phyloP scores from a whole-genome alignment of 2,797 vertebrate genomes.

The Pteronotus mesoamericanus region DNA sequence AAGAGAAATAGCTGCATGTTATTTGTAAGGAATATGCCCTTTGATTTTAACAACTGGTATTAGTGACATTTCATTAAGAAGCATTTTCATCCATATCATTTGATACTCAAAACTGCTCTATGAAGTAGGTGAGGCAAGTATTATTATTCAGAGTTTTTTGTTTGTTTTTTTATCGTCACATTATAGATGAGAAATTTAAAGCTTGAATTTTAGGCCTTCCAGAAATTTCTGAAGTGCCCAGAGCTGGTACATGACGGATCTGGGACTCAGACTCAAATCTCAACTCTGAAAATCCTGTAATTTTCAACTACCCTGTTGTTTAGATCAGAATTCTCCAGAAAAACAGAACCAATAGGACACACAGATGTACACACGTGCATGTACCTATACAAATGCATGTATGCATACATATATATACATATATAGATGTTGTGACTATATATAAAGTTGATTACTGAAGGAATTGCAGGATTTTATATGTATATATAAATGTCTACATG shows the following conservation, averaged over 20 bases:
- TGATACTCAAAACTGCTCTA: neutral
- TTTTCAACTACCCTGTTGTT: neutral
- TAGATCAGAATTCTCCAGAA: neutral
- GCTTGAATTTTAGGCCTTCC: neutral
- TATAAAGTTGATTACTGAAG: neutral
- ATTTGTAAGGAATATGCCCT: neutral
- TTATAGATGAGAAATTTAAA: neutral
- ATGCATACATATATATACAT: fast-evolving
- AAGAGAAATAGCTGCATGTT: neutral
- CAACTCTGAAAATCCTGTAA: neutral
- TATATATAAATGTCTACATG: neutral
- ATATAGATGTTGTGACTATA: neutral
- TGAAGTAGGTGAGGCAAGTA: neutral
- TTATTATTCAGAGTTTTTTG: neutral
- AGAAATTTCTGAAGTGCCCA: neutral
- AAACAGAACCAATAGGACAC: neutral
- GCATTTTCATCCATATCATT: neutral
- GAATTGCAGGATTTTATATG: neutral
- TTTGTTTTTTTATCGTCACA: neutral
- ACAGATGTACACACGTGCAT: neutral
- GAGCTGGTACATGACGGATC: neutral
- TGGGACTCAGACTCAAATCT: neutral
- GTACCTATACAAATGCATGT: no score
- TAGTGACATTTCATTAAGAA: neutral
- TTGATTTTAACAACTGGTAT: neutral